Evolutionary conservation across 2,888 invertebrate species (phyloP).

Genomic region (Ecliptopera silaceata): DNA sequence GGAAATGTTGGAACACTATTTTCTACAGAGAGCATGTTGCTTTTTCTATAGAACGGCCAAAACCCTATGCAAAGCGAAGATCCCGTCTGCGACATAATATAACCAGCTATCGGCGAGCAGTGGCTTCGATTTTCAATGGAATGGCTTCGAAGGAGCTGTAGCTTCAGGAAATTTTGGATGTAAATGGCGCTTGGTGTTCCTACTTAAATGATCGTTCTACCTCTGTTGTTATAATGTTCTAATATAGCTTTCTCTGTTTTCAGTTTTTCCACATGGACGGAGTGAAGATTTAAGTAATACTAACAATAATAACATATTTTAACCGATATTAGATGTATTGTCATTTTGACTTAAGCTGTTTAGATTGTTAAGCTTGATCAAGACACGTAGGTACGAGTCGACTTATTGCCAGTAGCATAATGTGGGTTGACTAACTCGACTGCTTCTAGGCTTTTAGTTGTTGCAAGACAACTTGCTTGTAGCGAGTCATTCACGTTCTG

Average conservation of each 20-base stretch:
- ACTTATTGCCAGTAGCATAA: neutral
- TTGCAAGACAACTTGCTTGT: neutral
- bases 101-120: neutral
- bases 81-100: neutral
- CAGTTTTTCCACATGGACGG: conserved; percentile 1
- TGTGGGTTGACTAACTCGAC: neutral
- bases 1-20: neutral
- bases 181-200: neutral
- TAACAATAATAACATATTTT: neutral
- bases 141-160: neutral
- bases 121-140: too few species aligned
- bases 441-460: neutral
- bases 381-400: neutral
- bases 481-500: neutral
- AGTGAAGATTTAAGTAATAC: conserved; percentile 4
- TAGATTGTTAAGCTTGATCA: neutral
- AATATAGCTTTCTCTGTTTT: neutral
- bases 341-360: neutral
- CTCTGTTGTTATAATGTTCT: neutral
- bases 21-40: neutral
- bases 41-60: neutral
- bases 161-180: too few species aligned
- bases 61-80: neutral
- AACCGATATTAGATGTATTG: neutral
- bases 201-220: neutral